phyloP scores from a whole-genome alignment of 2,888 invertebrate species.

The Leptura quadrifasciata region DNA sequence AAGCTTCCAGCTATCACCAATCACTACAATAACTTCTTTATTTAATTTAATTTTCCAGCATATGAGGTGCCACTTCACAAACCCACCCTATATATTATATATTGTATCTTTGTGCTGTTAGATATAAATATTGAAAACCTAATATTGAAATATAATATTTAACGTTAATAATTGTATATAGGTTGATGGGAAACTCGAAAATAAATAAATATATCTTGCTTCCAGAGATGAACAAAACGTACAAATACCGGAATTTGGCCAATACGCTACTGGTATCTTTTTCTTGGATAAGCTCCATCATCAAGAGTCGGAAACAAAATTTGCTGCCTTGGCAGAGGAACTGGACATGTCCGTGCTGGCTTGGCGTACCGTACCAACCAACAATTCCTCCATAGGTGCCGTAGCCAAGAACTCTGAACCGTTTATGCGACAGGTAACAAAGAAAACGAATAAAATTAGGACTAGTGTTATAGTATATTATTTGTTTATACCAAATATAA shows the following conservation, averaged over 20 bases:
- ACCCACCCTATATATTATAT: too few species aligned
- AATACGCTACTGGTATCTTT: slow-evolving; percentile 97
- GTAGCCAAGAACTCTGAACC: slow-evolving; percentile 97
- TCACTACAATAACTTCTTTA: too few species aligned
- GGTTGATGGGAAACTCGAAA: too few species aligned
- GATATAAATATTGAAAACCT: too few species aligned
- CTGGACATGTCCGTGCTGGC: slow-evolving; percentile 89
- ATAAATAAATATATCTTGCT: not conserved
- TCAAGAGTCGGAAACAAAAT: slow-evolving; percentile 86
- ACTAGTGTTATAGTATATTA: not conserved
- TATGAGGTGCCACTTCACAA: too few species aligned
- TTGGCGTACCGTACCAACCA: slow-evolving; percentile 96
- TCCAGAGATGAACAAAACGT: slow-evolving; percentile 87
- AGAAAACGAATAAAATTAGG: not conserved
- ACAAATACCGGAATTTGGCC: slow-evolving; percentile 89
- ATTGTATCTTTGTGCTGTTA: too few species aligned
- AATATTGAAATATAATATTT: too few species aligned
- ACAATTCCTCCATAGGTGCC: slow-evolving; percentile 89
- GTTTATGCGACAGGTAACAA: slow-evolving; percentile 90
- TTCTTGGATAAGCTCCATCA: slow-evolving; percentile 92
- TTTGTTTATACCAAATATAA: not conserved
- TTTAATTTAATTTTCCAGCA: too few species aligned
- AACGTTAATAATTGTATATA: too few species aligned
- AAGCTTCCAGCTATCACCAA: too few species aligned
- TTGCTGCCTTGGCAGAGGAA: slow-evolving; percentile 87